Evolutionary conservation across 1,140 invertebrate species (phyloP).

Genomic region (Drosophila truncata): DNA sequence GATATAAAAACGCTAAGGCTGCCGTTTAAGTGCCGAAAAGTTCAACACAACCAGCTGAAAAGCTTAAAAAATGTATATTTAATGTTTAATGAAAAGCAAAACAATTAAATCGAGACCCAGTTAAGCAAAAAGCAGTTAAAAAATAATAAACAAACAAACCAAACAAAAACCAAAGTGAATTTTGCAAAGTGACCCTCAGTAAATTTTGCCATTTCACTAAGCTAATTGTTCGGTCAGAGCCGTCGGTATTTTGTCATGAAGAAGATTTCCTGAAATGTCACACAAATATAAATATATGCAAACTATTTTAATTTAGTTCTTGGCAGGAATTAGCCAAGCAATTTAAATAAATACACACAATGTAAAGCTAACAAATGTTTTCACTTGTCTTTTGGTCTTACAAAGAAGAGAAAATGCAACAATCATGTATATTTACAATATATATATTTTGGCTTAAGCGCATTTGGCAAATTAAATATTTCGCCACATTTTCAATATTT

Average conservation of each 20-base stretch:
- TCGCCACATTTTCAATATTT: slow-evolving; percentile 57
- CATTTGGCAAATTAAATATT: slow-evolving; percentile 55
- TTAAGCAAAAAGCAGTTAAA: slow-evolving; percentile 20
- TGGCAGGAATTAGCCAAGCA: neutral
- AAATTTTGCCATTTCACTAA: slow-evolving; percentile 16
- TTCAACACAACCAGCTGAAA: slow-evolving; percentile 60
- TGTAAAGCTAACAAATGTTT: slow-evolving; percentile 8
- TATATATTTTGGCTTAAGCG: slow-evolving; percentile 34
- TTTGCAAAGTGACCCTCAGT: neutral
- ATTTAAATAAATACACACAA: slow-evolving; percentile 38
- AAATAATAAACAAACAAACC: slow-evolving; percentile 44
- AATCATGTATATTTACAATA: slow-evolving; percentile 40
- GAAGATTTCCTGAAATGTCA: slow-evolving; percentile 14
- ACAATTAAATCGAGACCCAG: slow-evolving; percentile 68
- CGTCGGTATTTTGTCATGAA: slow-evolving; percentile 7
- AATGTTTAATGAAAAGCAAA: slow-evolving; percentile 38
- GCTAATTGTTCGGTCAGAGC: slow-evolving; percentile 2
- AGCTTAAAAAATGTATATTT: slow-evolving; percentile 30
- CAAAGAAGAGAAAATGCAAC: slow-evolving; percentile 24
- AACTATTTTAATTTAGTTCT: slow-evolving; percentile 8
- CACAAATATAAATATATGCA: neutral
- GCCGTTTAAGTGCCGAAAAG: slow-evolving; percentile 61
- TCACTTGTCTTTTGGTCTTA: slow-evolving; percentile 7
- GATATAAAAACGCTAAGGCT: slow-evolving; percentile 63
- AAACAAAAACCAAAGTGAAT: slow-evolving; percentile 27